Evolutionary conservation across 2,888 invertebrate species (phyloP).

Genomic region (Philaethria dido): DNA sequence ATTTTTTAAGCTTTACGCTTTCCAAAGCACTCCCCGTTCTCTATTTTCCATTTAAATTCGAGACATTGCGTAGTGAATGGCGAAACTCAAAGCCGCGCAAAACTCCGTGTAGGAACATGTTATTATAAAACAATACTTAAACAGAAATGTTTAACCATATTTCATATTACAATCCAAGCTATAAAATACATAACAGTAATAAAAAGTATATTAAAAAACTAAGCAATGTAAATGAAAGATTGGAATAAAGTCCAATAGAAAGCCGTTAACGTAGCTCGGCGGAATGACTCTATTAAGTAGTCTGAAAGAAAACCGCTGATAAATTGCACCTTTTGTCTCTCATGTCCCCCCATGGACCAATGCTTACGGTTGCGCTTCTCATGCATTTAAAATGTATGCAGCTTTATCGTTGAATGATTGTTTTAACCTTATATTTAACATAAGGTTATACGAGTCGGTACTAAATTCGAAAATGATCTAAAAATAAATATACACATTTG

Average conservation of each 20-base stretch:
- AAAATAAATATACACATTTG: too few species aligned
- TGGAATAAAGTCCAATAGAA: slow-evolving; percentile 23
- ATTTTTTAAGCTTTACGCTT: too few species aligned
- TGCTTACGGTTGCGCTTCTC: slow-evolving; percentile 34
- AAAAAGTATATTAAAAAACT: slow-evolving; percentile 18
- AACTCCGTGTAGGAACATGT: too few species aligned
- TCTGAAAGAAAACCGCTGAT: slow-evolving; percentile 46
- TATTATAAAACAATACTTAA: not conserved
- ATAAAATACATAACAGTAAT: not conserved
- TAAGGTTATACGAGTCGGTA: too few species aligned
- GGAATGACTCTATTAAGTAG: slow-evolving; percentile 41
- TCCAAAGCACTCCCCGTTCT: too few species aligned
- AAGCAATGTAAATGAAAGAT: slow-evolving; percentile 20
- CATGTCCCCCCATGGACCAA: slow-evolving; percentile 22
- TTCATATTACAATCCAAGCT: not conserved
- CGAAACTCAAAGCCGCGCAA: too few species aligned
- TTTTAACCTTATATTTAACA: not conserved
- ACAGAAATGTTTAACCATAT: not conserved
- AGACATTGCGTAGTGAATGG: too few species aligned
- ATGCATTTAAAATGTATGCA: slow-evolving; percentile 32
- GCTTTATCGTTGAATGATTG: slow-evolving; percentile 2
- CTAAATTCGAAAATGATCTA: too few species aligned
- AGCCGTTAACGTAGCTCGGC: slow-evolving; percentile 30
- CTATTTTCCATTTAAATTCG: too few species aligned
- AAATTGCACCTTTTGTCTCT: slow-evolving; percentile 45